phyloP scores from a whole-genome alignment of 2,888 invertebrate genomes.

The Eumacrocentrus americanus region DNA sequence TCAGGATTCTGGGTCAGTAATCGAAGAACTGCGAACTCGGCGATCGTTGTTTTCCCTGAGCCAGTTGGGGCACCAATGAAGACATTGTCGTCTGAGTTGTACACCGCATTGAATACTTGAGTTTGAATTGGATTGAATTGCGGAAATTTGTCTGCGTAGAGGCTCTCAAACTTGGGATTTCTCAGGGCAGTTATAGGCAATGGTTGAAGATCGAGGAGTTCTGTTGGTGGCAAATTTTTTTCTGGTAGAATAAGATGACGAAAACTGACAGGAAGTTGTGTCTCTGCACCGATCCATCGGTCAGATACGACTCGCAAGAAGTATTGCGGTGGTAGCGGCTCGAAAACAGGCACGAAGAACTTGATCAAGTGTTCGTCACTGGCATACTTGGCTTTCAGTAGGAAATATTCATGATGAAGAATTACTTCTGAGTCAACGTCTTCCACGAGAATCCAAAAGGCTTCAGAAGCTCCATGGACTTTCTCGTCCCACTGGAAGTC shows the following conservation, averaged over 20 bases:
- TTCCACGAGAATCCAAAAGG: constrained; percentile 87
- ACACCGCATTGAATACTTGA: constrained; percentile 96
- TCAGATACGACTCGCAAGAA: constrained; percentile 91
- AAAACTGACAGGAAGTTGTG: constrained; percentile 95
- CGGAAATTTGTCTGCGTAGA: constrained; percentile 85
- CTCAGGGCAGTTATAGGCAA: constrained; percentile 91
- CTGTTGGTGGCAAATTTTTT: constrained; percentile 97
- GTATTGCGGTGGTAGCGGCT: constrained; percentile 98
- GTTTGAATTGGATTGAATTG: constrained; percentile 99
- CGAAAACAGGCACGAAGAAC: constrained; percentile 98
- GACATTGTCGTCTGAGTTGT: constrained; percentile 97
- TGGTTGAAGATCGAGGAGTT: constrained; percentile 94
- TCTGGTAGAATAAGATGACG: constrained; percentile 96
- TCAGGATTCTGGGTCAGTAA: constrained; percentile 76
- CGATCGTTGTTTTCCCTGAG: constrained; percentile 92
- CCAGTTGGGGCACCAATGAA: constrained; percentile 94
- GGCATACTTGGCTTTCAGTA: constrained; percentile 93
- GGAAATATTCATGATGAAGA: constrained; percentile 88
- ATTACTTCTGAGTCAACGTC: constrained; percentile 89
- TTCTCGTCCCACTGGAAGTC: constrained; percentile 99
- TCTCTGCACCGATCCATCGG: constrained; percentile 94
- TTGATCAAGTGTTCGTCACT: constrained; percentile 95
- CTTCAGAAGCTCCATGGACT: constrained; percentile 80
- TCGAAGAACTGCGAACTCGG: constrained; percentile 93
- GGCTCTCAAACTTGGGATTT: constrained; percentile 82